Percentiles rank a stretch among this genome's conserved stretches.
Conservation (phyloP, 2,113 vertebrate species). For the Glaucidium brasilianum region DNA sequence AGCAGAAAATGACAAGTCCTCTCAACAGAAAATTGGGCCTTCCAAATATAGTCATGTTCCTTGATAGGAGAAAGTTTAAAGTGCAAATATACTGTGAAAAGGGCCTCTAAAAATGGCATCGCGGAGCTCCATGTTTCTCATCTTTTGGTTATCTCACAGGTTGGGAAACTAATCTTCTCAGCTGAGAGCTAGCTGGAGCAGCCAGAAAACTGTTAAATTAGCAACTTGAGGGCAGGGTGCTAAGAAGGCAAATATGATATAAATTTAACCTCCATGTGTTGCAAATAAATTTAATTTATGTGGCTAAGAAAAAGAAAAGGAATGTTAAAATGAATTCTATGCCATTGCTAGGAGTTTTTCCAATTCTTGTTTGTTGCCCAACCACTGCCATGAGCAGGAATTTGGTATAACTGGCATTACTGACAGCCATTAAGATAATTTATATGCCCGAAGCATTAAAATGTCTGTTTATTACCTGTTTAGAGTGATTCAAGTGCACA, state of each 20-base stretch:
- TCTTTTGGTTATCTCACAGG: slow-evolving; percentile 14
- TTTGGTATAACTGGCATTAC: not conserved
- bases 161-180: not conserved
- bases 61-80: not conserved
- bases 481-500: not conserved
- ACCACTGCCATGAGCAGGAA: not conserved
- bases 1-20: slow-evolving; percentile 24
- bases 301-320: slow-evolving; percentile 8
- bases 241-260: slow-evolving; percentile 15
- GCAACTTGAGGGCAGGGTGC: slow-evolving; percentile 5
- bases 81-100: slow-evolving; percentile 16
- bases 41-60: slow-evolving; percentile 1
- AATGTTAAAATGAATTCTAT: not conserved
- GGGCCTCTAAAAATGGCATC: not conserved
- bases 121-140: not conserved
- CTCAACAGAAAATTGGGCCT: not conserved
- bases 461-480: not conserved
- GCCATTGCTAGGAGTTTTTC: not conserved
- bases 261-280: slow-evolving; percentile 4
- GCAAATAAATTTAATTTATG: slow-evolving; percentile 4
- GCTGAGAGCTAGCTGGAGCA: not conserved
- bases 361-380: not conserved
- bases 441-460: not conserved
- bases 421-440: not conserved
- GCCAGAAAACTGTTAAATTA: slow-evolving; percentile 26